Conservation (phyloP, 2,888 invertebrate genomes). For the Altica lythri region DNA sequence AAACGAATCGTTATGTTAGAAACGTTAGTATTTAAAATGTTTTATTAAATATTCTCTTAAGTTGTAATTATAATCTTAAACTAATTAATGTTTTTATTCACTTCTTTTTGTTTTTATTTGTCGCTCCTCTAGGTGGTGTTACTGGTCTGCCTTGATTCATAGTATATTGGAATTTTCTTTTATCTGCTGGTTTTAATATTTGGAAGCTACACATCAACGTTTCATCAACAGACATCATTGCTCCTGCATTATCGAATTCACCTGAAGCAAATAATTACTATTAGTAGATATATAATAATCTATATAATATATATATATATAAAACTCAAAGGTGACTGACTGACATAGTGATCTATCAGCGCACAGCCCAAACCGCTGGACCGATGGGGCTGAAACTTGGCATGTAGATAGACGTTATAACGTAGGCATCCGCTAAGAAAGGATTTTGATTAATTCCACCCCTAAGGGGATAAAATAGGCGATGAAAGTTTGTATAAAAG, state of each 20-base stretch:
- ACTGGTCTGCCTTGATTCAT: constrained; percentile 95
- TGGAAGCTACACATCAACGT: constrained; percentile 99
- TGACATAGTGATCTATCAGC: no score
- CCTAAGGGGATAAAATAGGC: no score
- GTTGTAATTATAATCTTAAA: constrained; percentile 37
- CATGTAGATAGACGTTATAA: no score
- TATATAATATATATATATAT: no score
- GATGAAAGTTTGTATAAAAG: no score
- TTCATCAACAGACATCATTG: constrained; percentile 99
- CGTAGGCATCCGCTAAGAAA: no score
- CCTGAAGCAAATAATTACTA: constrained; percentile 43
- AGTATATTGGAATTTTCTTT: constrained; percentile 95
- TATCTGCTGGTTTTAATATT: constrained; percentile 96
- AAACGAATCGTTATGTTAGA: no score
- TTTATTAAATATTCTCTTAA: constrained; percentile 27
- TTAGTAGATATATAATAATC: no score
- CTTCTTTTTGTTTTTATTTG: constrained; percentile 94
- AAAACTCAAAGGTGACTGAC: no score
- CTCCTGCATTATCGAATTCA: constrained; percentile 85
- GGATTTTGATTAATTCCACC: no score
- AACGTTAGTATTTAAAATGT: constrained; percentile 40
- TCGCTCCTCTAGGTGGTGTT: constrained; percentile 94
- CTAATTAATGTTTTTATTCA: constrained; percentile 59
- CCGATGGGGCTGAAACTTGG: no score
- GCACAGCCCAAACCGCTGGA: no score